These are phyloP conservation scores for Chrysochloris asiatica DNA, from an alignment of 2,113 vertebrate genomes.

Conservation along the genomic window DNA sequence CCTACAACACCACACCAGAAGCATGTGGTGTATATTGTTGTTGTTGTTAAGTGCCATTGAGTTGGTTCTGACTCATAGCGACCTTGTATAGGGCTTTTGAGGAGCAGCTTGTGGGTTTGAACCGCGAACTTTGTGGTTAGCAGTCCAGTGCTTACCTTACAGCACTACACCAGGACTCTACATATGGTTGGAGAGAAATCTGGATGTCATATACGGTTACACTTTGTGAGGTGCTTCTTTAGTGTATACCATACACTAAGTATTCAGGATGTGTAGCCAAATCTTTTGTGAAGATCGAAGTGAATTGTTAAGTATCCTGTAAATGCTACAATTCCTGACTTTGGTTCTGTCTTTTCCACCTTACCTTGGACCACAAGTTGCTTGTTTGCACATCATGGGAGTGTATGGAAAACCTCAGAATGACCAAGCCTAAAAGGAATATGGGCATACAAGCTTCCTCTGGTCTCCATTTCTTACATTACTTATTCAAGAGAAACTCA, in stretches of 20 bases:
- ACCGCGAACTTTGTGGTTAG: no score
- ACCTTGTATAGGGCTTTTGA: no score
- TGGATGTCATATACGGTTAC: background rate
- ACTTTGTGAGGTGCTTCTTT: background rate
- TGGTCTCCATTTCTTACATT: background rate
- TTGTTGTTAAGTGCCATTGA: no score
- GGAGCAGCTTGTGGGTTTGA: no score
- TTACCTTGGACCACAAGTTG: background rate
- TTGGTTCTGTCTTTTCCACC: background rate
- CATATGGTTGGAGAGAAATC: background rate
- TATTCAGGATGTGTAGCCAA: background rate
- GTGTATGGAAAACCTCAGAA: background rate
- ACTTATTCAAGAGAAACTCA: constrained; percentile 42
- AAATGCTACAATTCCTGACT: background rate
- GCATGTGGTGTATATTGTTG: no score
- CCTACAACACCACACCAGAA: no score
- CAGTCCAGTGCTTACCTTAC: no score
- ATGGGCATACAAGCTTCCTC: background rate
- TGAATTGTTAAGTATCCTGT: background rate
- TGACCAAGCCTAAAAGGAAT: background rate
- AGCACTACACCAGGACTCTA: no score
- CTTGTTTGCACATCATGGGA: background rate
- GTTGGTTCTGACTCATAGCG: no score
- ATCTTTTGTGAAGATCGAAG: background rate
- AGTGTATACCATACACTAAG: background rate